Evolutionary conservation across 92 coral and sea anemone genomes (phyloP).

Genomic region (Desmophyllum pertusum): DNA sequence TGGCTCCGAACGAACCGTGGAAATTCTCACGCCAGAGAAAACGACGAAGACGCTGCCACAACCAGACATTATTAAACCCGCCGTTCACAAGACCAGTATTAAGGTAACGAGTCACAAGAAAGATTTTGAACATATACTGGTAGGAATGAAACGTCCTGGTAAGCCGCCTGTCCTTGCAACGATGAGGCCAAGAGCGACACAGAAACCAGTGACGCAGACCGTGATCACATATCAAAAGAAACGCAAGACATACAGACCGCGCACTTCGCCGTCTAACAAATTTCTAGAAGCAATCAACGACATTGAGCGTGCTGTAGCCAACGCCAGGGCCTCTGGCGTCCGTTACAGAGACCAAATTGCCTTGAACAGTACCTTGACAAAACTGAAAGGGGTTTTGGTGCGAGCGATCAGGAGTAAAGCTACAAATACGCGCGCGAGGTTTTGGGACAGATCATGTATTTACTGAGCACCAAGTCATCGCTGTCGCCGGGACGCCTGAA

Average conservation of each 20-base stretch:
- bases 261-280: constrained; percentile 78
- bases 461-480: constrained; percentile 28
- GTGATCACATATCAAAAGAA: constrained; percentile 32
- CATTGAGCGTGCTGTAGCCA: constrained; percentile 78
- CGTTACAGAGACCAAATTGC: constrained; percentile 33
- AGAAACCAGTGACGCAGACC: constrained; percentile 2
- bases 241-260: constrained; percentile 59
- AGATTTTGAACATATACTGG: not conserved
- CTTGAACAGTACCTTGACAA: not conserved
- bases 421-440: constrained; percentile 53
- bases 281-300: constrained; percentile 79
- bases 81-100: not conserved
- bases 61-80: not conserved
- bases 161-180: too few relatives aligned
- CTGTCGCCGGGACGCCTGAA: constrained; percentile 42
- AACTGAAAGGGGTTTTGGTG: constrained; percentile 28
- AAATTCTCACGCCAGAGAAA: constrained; percentile 56
- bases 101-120: too few relatives aligned
- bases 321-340: constrained; percentile 56
- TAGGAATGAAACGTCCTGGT: too few relatives aligned
- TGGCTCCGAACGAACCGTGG: constrained; percentile 69
- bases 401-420: constrained; percentile 52
- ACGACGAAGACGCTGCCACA: not conserved
- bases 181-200: not conserved
- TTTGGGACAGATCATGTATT: constrained; percentile 60